A percentile compares a stretch with the other conserved stretches of the same genome.
phyloP scores from a whole-genome alignment of 2,797 vertebrate genomes.

The Numenius phaeopus region DNA sequence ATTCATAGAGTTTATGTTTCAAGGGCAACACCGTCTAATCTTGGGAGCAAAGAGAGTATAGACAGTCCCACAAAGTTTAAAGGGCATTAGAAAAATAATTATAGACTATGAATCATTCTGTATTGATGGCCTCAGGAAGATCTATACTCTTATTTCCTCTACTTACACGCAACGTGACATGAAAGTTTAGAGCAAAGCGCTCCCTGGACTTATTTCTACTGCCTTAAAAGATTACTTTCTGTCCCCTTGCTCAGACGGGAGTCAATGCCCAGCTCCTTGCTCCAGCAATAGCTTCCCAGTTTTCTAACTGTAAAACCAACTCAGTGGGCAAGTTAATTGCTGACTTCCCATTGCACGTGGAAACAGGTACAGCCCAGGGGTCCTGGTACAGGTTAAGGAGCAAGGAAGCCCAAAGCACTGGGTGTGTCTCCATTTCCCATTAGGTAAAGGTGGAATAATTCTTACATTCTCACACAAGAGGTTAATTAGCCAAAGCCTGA shows the following conservation, averaged over 20 bases:
- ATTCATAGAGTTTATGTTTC: not conserved
- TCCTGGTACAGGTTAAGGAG: not conserved
- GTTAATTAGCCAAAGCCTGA: constrained; percentile 42
- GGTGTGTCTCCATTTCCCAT: not conserved
- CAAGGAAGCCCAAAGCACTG: not conserved
- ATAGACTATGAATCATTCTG: not conserved
- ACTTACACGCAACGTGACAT: not conserved
- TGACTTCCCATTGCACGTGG: not conserved
- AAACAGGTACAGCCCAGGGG: not conserved
- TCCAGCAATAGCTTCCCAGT: not conserved
- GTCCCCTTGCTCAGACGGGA: not conserved
- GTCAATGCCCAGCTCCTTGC: not conserved
- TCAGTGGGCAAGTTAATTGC: not conserved
- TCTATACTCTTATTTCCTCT: not conserved
- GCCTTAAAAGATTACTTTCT: not conserved
- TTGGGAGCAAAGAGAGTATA: not conserved
- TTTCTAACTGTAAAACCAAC: not conserved
- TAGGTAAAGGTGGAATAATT: constrained; percentile 2
- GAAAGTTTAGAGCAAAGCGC: not conserved
- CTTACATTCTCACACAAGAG: not conserved
- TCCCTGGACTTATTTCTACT: not conserved
- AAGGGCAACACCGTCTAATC: not conserved
- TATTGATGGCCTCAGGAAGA: not conserved
- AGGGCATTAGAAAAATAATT: not conserved
- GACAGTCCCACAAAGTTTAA: not conserved